These are phyloP conservation scores for Dasypus novemcinctus DNA, from an alignment of 2,113 vertebrate genomes.

Conservation along the genomic window DNA sequence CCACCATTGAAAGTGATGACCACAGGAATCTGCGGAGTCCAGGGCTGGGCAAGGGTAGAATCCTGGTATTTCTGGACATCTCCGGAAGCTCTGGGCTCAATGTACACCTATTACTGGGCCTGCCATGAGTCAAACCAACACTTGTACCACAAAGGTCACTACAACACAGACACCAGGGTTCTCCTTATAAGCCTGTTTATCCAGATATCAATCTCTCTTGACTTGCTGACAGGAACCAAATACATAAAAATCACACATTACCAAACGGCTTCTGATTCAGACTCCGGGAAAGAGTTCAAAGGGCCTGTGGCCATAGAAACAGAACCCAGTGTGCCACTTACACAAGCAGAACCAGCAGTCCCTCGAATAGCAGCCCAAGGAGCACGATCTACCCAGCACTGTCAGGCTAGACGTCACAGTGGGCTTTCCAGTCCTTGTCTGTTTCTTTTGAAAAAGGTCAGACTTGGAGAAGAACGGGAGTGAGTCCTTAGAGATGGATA, in stretches of 20 bases:
- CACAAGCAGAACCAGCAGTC: not conserved
- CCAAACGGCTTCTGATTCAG: not conserved
- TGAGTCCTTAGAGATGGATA: not conserved
- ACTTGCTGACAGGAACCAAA: not conserved
- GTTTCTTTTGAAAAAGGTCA: not conserved
- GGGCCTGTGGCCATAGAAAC: not conserved
- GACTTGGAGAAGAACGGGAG: not conserved
- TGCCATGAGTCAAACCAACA: not conserved
- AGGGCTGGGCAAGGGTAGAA: not conserved
- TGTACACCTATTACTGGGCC: not conserved
- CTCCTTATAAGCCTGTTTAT: not conserved
- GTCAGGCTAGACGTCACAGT: not conserved
- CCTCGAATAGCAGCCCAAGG: not conserved
- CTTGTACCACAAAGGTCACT: not conserved
- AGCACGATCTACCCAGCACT: not conserved
- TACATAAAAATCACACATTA: slow-evolving; percentile 12
- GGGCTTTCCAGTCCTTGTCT: not conserved
- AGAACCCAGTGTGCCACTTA: not conserved
- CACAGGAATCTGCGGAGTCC: not conserved
- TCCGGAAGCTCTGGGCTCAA: not conserved
- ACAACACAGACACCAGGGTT: not conserved
- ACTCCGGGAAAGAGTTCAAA: not conserved
- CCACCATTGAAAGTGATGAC: not conserved
- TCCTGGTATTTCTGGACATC: not conserved
- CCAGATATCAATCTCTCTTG: not conserved